These are phyloP conservation scores for Alethe diademata DNA, from an alignment of 2,113 vertebrate genomes.

Conservation along the genomic window DNA sequence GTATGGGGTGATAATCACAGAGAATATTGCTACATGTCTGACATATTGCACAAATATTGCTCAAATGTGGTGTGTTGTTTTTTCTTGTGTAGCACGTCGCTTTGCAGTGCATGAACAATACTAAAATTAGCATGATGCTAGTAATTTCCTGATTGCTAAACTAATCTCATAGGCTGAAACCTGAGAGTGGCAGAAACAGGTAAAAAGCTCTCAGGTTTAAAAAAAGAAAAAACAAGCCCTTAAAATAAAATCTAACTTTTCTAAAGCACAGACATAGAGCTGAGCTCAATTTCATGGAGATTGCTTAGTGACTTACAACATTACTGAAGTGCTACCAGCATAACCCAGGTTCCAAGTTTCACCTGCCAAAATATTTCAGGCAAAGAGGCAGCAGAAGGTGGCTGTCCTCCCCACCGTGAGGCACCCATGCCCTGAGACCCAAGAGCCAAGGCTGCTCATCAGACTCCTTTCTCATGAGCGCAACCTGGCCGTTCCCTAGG, in stretches of 20 bases:
- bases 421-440: neutral
- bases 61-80: constrained; percentile 16
- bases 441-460: neutral
- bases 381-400: neutral
- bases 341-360: neutral
- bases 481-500: neutral
- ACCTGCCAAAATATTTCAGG: neutral
- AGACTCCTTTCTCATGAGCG: accelerated
- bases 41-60: constrained; percentile 66
- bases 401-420: accelerated
- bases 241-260: neutral
- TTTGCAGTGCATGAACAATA: constrained; percentile 36
- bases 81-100: neutral
- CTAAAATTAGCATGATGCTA: constrained; percentile 48
- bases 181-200: neutral
- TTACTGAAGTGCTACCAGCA: neutral
- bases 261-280: neutral
- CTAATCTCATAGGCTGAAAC: neutral
- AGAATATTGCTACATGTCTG: constrained; percentile 58
- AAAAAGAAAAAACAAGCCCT: neutral
- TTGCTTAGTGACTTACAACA: neutral
- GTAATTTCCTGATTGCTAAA: constrained; percentile 41
- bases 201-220: neutral
- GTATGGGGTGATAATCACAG: constrained; percentile 59
- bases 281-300: neutral